Evolutionary conservation across 2,888 invertebrate species (phyloP).

Genomic region (Dynastes grantii): DNA sequence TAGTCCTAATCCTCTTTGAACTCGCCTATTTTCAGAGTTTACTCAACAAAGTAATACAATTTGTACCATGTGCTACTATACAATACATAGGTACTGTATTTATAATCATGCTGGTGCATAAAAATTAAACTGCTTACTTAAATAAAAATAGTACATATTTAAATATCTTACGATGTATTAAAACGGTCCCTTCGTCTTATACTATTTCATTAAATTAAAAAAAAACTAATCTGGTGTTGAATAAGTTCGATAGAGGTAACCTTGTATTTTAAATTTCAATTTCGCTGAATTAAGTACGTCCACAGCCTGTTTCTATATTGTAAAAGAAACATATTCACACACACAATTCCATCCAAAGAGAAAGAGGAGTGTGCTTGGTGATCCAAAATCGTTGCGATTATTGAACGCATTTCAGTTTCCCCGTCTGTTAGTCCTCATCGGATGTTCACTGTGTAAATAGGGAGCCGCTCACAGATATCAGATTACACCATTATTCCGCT

Average conservation of each 20-base stretch:
- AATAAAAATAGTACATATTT: too few relatives aligned
- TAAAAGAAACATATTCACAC: constrained; percentile 28
- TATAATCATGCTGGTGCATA: too few relatives aligned
- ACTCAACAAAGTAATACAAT: constrained; percentile 35
- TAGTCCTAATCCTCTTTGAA: constrained; percentile 48
- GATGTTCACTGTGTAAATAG: constrained; percentile 65
- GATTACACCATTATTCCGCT: constrained; percentile 67
- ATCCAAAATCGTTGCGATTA: constrained; percentile 50
- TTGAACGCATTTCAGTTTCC: constrained; percentile 55
- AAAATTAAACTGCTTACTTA: too few relatives aligned
- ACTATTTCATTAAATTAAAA: too few relatives aligned
- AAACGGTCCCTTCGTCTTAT: too few relatives aligned
- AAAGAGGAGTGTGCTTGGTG: constrained; percentile 27
- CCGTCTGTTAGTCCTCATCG: constrained; percentile 59
- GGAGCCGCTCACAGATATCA: constrained; percentile 67
- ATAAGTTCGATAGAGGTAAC: too few relatives aligned
- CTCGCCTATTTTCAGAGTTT: constrained; percentile 32
- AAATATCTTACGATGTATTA: too few relatives aligned
- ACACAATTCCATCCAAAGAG: constrained; percentile 17
- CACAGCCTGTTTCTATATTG: not conserved
- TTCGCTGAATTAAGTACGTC: too few relatives aligned
- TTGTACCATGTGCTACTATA: not conserved
- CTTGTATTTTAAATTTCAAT: too few relatives aligned
- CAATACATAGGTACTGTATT: not conserved
- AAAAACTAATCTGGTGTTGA: too few relatives aligned